phyloP scores from a whole-genome alignment of 2,888 invertebrate genomes.

The Caenorhabditis macrosperma region DNA sequence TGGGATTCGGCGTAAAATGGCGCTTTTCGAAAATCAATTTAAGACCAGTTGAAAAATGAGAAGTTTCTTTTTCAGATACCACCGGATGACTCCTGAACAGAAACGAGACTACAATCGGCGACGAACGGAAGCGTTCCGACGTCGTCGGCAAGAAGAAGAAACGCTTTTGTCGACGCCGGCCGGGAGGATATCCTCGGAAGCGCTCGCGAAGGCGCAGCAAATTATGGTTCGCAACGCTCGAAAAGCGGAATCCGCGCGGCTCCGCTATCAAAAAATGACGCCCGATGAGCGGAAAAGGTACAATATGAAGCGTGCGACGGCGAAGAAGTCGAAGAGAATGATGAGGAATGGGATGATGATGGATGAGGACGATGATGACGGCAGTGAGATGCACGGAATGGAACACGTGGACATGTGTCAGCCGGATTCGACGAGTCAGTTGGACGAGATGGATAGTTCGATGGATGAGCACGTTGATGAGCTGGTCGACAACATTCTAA shows the following conservation, averaged over 20 bases:
- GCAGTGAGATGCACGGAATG: not conserved
- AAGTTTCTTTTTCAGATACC: conserved; percentile 59
- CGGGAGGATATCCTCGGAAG: conserved; percentile 63
- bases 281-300: conserved; percentile 64
- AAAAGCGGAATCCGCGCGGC: conserved; percentile 68
- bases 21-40: too few relatives aligned
- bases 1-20: too few relatives aligned
- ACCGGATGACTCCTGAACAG: conserved; percentile 73
- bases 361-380: not conserved
- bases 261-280: conserved; percentile 67
- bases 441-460: too few relatives aligned
- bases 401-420: not conserved
- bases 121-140: conserved; percentile 77
- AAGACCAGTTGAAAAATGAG: too few relatives aligned
- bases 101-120: conserved; percentile 75
- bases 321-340: conserved; percentile 18
- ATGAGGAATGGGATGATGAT: conserved; percentile 1
- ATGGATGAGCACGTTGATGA: too few relatives aligned
- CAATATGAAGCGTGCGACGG: conserved; percentile 39
- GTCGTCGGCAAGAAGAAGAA: conserved; percentile 73
- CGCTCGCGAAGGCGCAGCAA: conserved; percentile 65
- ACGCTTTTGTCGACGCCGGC: conserved; percentile 77
- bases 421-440: too few relatives aligned
- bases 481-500: too few relatives aligned
- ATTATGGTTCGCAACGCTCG: conserved; percentile 69